Evolutionary conservation across 2,888 invertebrate genomes (phyloP), one percentile per base, ranked within the genome.

Genomic region (Leptopterna dolabrata): DNA sequence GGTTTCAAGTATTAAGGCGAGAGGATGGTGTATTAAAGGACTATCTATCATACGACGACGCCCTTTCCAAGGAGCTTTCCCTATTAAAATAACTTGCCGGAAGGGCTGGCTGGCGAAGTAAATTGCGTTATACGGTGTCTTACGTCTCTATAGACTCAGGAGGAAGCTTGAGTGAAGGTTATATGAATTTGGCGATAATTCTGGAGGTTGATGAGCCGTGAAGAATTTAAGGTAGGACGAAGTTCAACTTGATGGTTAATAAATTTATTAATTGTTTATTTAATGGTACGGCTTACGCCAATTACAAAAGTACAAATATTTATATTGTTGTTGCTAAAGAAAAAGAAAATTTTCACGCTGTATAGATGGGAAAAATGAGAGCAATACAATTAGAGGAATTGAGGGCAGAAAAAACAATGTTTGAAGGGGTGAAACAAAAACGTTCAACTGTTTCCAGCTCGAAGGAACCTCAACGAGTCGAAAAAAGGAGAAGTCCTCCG

Each of bases 11-110:
- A 63, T 63, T 63, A 63, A 63, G 24, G 24, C 11, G 63, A 24
- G 63, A 27, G 63, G 63, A 63, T 63, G 63, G 63, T 63, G 63
- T 63, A 63, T 63, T 63, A 63, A 63, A 63, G 63, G 63, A 13
- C 63, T 63, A 63, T 63, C 63, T 63, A 63, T 63, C 63, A 63
- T 63, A 63, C 27, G 6, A 27, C 24, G 63, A 63, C 63, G 63
- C 63, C 63, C 63, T 63, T 63, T 24, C 47, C 47, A 7, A 7
- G 47, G 47, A 36, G 47, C 47, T 1, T 47, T 63, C 63, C 63
- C 27, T 63, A 63, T 63, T 63, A 63, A 63, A 63, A 63, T 63
- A 63, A 24, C 63, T 24, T 63, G 63, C 24, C 63, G 63, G 63
- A 63, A 63, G 63, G 63, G 63, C 4, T 24, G 4, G 63, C 27